Conservation (phyloP, 2,113 vertebrate genomes). For the Phyllostomus discolor region DNA sequence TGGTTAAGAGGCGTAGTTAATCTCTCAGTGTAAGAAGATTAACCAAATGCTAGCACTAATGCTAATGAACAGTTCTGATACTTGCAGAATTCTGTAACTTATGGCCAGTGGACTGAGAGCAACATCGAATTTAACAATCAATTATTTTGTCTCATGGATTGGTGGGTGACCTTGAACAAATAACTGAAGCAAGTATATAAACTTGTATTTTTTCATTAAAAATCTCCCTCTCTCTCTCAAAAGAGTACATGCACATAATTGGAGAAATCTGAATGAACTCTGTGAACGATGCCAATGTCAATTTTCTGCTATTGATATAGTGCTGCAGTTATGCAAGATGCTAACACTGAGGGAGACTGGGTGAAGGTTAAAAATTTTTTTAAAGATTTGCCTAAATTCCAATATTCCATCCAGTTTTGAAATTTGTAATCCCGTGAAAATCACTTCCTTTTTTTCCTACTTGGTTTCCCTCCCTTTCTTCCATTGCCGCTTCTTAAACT, state of each 20-base stretch:
- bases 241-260: neutral
- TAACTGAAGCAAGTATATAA: neutral
- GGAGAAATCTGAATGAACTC: neutral
- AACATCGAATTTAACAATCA: neutral
- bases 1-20: neutral
- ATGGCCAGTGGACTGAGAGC: neutral
- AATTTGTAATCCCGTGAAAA: neutral
- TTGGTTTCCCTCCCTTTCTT: neutral
- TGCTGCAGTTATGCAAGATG: neutral
- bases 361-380: neutral
- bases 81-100: neutral
- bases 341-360: neutral
- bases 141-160: neutral
- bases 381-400: neutral
- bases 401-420: neutral
- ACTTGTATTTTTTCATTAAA: conserved; percentile 1
- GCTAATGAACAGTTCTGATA: neutral
- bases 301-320: neutral
- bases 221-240: neutral
- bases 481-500: neutral
- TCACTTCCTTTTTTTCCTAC: neutral
- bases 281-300: neutral
- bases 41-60: neutral
- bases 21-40: neutral
- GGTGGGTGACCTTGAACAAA: neutral